These are phyloP conservation scores for Abrostola triplasia DNA, from an alignment of 2,888 invertebrate genomes.

Conservation along the genomic window DNA sequence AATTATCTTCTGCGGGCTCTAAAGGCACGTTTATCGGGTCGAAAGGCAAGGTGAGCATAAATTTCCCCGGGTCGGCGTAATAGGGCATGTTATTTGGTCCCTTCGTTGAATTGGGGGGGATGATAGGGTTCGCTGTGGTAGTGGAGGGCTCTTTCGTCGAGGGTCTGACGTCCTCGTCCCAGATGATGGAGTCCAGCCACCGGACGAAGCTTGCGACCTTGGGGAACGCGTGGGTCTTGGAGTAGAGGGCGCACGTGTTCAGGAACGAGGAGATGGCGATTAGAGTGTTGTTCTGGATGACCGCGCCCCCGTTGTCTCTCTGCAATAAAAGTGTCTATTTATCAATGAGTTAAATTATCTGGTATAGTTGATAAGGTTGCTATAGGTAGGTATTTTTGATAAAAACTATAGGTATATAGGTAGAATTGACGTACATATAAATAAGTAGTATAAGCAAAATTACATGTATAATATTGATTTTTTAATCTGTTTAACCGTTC, in stretches of 20 bases:
- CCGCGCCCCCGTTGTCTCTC: slow-evolving; percentile 84
- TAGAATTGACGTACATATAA: no score
- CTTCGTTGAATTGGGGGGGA: slow-evolving; percentile 56
- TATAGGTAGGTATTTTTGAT: no score
- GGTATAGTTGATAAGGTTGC: no score
- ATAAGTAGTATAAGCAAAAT: no score
- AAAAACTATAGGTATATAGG: no score
- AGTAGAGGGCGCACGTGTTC: slow-evolving; percentile 79
- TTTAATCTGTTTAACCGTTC: no score
- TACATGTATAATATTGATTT: no score
- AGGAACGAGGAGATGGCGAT: slow-evolving; percentile 75
- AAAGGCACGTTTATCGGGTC: slow-evolving; percentile 80
- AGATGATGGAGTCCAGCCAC: slow-evolving; percentile 81
- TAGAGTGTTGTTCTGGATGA: slow-evolving; percentile 81
- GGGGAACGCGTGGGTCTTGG: slow-evolving; percentile 80
- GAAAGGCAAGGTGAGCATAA: slow-evolving; percentile 77
- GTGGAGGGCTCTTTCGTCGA: slow-evolving; percentile 53
- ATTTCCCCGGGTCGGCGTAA: slow-evolving; percentile 69
- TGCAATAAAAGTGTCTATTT: slow-evolving; percentile 57
- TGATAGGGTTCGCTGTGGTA: slow-evolving; percentile 37
- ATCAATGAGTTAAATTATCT: slow-evolving; percentile 10
- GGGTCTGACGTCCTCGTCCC: slow-evolving; percentile 78
- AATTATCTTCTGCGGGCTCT: slow-evolving; percentile 80
- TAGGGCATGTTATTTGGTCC: slow-evolving; percentile 42
- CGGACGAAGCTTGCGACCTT: slow-evolving; percentile 73